phyloP scores from a whole-genome alignment of 2,888 invertebrate species.

The Acanthosepion esculentum region DNA sequence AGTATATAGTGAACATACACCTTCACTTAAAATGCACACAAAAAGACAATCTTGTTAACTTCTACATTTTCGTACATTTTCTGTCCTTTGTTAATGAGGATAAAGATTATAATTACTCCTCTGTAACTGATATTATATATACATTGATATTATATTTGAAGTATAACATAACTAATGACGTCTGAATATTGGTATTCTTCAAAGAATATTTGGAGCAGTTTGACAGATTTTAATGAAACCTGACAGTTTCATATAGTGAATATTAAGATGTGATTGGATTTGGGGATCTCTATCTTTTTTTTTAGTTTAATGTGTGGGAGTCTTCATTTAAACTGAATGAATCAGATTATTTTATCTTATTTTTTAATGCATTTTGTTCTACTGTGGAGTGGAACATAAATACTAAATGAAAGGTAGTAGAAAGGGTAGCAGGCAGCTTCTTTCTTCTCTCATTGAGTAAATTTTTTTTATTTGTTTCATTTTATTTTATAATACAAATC shows the following conservation, averaged over 20 bases:
- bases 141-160: too few relatives aligned
- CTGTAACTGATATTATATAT: too few relatives aligned
- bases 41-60: too few relatives aligned
- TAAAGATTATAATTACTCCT: too few relatives aligned
- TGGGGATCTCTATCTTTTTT: background rate
- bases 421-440: background rate
- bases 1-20: too few relatives aligned
- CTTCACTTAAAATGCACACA: too few relatives aligned
- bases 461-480: background rate
- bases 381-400: background rate
- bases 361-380: background rate
- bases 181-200: background rate
- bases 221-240: background rate
- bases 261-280: background rate
- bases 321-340: background rate
- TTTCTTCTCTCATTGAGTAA: background rate
- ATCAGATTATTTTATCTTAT: background rate
- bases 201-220: background rate
- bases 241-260: background rate
- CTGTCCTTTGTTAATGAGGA: too few relatives aligned
- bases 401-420: background rate
- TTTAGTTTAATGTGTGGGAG: background rate
- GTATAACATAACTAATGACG: too few relatives aligned
- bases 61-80: too few relatives aligned
- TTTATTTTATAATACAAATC: background rate